A percentile compares a stretch with the other conserved stretches of the same genome.
Evolutionary conservation across 2,888 invertebrate species (phyloP).

Genomic region (Pollenia griseotomentosa): DNA sequence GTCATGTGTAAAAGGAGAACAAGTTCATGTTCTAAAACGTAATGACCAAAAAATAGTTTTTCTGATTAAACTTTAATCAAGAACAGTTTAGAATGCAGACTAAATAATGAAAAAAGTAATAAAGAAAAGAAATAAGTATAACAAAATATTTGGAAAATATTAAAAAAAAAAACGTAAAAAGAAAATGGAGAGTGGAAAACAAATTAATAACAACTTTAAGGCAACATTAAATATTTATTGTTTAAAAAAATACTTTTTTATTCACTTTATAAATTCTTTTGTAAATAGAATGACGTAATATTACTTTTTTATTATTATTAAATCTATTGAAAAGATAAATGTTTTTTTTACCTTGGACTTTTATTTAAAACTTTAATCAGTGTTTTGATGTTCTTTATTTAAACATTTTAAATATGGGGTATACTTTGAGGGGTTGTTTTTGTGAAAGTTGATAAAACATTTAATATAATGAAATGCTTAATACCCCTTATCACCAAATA

Average conservation of each 20-base stretch:
- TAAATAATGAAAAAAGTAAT: slow-evolving; percentile 12
- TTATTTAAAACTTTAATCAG: slow-evolving; percentile 3
- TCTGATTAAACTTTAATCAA: slow-evolving; percentile 53
- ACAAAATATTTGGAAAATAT: background rate
- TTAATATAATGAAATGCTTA: too few relatives aligned
- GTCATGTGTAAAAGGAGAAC: background rate
- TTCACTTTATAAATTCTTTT: too few relatives aligned
- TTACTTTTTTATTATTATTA: background rate
- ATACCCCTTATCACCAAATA: too few relatives aligned
- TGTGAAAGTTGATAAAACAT: background rate
- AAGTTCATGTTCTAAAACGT: slow-evolving; percentile 24
- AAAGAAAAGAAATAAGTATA: background rate
- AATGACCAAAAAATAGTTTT: slow-evolving; percentile 51
- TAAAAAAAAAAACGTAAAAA: background rate
- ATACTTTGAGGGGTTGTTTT: background rate
- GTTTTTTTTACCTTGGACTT: slow-evolving; percentile 21
- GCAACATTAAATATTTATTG: slow-evolving; percentile 36
- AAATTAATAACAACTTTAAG: too few relatives aligned
- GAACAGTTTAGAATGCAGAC: slow-evolving; percentile 42
- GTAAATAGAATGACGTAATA: background rate
- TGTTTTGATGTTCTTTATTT: background rate
- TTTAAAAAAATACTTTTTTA: too few relatives aligned
- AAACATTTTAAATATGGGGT: background rate
- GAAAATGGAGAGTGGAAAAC: background rate
- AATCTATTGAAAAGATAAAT: background rate